Evolutionary conservation across 1,140 invertebrate genomes (phyloP), one percentile per base, ranked within the genome.

Genomic region (Chrysopa pallens): DNA sequence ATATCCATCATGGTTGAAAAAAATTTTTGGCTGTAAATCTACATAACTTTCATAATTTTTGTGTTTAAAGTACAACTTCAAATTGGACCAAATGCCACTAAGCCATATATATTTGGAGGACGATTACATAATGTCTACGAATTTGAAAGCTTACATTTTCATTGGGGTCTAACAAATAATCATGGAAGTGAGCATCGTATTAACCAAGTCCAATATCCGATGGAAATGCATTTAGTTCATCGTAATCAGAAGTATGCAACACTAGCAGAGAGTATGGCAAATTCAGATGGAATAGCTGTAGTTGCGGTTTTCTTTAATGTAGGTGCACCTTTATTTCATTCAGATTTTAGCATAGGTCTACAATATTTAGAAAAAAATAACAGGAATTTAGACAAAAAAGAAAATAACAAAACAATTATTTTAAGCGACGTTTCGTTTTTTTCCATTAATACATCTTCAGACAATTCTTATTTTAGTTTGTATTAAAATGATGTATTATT

Each of bases 161-260:
- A 80, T 52, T 80, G 76, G 76, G 76, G 76, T n/a, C 65, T 71
- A 47, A 74, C 70, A 57, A 78, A 79, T 59, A 73, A 73, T 58
- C 63, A 71, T 1, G 77, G 77, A 9, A 74, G 74, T 4, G 77
- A 80, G 54, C 77, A 80, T 50, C 66, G 73, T 4, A 60, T 80
- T 8, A 78, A 80, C 50, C 74, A 75, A 45, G 67, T 77, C 52
- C 69, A 75, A 47, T 70, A 71, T 47, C 74, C 79, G 6, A 69
- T 80, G 58, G 79, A 83, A 62, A 77, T 81, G 75, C 79, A 83
- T 52, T 74, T 83, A 44, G 73, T 83, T 45, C 76, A 80, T 52
- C 70, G 68, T 46, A 81, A 80, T 51, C 71, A 63, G 53, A 74
- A 71, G 53, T 81, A 80, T 50, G 59, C 58, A 35, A 68, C 63